These are phyloP conservation scores for Ictidomys tridecemlineatus DNA, from an alignment of 2,113 vertebrate genomes.

Conservation along the genomic window DNA sequence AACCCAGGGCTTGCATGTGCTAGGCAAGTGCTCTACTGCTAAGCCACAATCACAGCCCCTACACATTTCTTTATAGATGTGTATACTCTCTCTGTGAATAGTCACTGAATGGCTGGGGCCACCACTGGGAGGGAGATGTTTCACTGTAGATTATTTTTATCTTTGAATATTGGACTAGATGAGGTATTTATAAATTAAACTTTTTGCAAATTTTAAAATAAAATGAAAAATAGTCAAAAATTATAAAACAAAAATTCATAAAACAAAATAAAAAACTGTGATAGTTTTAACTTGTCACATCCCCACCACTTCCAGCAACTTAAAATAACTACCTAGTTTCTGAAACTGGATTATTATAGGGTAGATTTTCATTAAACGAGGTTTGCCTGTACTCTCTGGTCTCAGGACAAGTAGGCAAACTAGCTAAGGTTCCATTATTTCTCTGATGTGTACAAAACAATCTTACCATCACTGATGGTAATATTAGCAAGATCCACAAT, in stretches of 20 bases:
- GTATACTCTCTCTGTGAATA: neutral
- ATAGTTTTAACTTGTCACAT: neutral
- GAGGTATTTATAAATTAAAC: neutral
- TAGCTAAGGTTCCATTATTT: neutral
- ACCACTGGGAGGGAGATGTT: neutral
- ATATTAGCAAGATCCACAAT: conserved; percentile 89
- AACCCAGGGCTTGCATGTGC: no score
- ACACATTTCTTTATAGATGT: neutral
- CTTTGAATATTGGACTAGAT: neutral
- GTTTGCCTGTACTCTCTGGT: neutral
- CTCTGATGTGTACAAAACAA: neutral
- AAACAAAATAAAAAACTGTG: neutral
- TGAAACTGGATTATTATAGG: neutral
- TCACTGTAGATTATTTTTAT: neutral
- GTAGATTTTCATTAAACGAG: neutral
- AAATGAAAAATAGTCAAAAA: conserved; percentile 22
- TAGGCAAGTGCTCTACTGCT: no score
- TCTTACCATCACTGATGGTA: conserved; percentile 90
- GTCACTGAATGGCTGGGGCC: neutral
- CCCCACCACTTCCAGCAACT: neutral
- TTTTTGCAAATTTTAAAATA: conserved; percentile 25
- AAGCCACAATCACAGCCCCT: neutral
- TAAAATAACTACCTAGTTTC: neutral
- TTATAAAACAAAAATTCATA: neutral
- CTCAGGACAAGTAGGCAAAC: neutral